phyloP scores from a whole-genome alignment of 2,797 vertebrate species.

The Diglossa cyanea region DNA sequence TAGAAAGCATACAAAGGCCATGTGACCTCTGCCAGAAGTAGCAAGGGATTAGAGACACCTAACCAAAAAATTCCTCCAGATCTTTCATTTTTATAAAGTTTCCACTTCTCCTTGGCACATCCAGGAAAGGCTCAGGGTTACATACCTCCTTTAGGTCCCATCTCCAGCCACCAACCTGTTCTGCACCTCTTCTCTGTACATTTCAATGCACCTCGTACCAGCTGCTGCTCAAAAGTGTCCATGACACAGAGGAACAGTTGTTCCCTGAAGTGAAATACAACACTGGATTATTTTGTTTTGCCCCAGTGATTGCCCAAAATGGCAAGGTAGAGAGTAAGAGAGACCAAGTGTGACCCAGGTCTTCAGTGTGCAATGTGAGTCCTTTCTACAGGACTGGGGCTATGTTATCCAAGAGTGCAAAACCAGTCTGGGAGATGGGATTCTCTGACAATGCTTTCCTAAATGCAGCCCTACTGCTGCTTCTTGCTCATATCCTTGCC shows the following conservation, averaged over 20 bases:
- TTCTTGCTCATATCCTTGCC: background rate
- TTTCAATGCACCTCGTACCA: fast-evolving
- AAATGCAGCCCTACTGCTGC: background rate
- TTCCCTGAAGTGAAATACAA: background rate
- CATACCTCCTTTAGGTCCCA: background rate
- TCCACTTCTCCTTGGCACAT: background rate
- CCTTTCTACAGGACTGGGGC: background rate
- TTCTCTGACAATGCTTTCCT: background rate
- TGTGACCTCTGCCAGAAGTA: background rate
- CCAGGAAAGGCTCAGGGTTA: background rate
- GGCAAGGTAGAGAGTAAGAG: background rate
- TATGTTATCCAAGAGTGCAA: background rate
- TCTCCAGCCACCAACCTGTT: background rate
- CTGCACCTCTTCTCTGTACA: background rate
- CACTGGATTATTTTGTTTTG: background rate
- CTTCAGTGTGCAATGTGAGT: background rate
- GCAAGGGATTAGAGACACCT: background rate
- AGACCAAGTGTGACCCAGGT: background rate
- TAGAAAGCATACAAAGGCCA: background rate
- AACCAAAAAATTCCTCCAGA: background rate
- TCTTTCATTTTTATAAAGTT: background rate
- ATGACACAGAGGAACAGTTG: background rate
- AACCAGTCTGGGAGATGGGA: background rate
- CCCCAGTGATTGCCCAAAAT: background rate
- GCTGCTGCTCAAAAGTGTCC: background rate